Evolutionary conservation across 2,888 invertebrate species (phyloP).

Genomic region (Xylota sylvarum): DNA sequence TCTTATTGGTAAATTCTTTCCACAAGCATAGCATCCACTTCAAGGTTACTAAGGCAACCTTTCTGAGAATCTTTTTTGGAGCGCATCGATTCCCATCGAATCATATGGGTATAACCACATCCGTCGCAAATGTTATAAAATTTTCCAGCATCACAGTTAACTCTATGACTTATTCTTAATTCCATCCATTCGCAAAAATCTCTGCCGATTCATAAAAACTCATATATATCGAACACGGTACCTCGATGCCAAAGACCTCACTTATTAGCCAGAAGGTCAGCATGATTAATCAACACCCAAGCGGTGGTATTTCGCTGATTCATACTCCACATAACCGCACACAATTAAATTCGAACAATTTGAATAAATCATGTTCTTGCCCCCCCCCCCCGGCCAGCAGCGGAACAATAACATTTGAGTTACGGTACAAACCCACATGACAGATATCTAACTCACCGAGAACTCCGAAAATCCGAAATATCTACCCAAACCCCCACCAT

Average conservation of each 20-base stretch:
- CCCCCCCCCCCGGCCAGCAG: constrained; percentile 29
- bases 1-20: too few species aligned
- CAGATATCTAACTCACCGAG: constrained; percentile 57
- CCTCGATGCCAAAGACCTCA: constrained; percentile 53
- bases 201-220: constrained; percentile 7
- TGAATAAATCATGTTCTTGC: constrained; percentile 67
- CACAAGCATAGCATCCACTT: too few species aligned
- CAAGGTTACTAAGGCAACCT: too few species aligned
- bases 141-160: constrained; percentile 2
- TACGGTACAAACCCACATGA: constrained; percentile 60
- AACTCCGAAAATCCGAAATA: constrained; percentile 42
- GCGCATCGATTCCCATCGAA: not conserved
- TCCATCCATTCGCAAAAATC: constrained; percentile 3
- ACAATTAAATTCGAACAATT: constrained; percentile 40
- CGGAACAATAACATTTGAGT: constrained; percentile 45
- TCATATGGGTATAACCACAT: constrained; percentile 15
- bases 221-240: constrained; percentile 9
- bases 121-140: not conserved
- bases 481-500: constrained; percentile 29
- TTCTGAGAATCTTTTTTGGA: not conserved
- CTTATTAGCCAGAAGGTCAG: constrained; percentile 48
- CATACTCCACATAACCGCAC: constrained; percentile 62
- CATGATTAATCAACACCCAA: constrained; percentile 67
- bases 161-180: not conserved
- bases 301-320: constrained; percentile 58